Evolutionary conservation across 2,113 vertebrate genomes (phyloP), one percentile per base, ranked within the genome.

Genomic region (Corydoras sp.): DNA sequence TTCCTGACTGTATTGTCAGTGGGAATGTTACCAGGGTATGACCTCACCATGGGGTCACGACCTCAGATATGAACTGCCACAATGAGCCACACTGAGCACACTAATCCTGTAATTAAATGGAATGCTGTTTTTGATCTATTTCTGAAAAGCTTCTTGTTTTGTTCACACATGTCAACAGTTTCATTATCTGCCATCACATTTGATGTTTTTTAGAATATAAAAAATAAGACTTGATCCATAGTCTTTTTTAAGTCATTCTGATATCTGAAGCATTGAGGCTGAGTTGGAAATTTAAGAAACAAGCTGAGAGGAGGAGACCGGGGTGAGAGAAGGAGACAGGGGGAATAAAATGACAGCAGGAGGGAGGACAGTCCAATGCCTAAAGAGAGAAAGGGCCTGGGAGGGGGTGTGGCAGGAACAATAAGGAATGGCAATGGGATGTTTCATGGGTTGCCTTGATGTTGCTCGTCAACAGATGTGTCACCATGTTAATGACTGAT

Each of bases 391-490:
- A 81, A 81, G 60, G 49, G 53, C 75, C 60, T 55, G 65, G 73
- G 62, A 62, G 43, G 69, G 69, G 69, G 69, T 74, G 53, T 56
- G 75, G 71, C 31, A 49, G 66, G 75, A 81, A 80, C 72, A 86
- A 81, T 29, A 9, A 29, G 14, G 77, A 69, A 80, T 73, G 74
- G 78, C 78, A 84, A 68, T 80, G 77, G 67, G 49, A 79, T 69
- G 73, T 18, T 77, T 85, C 78, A 74, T 69, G 79, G 79, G 77
- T 80, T 24, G 69, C 85, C 87, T 88, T 89, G 86, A 89, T 88
- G 89, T 88, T 82, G 83, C 84, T 85, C 75, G 79, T 88, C 83
- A 89, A 83, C 86, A 85, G 87, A 86, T 76, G 82, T 69, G 83
- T 80, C 85, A 80, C 80, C 76, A 68, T 81, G 83, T 85, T 82